These are phyloP conservation scores for Cinclus mexicanus DNA, from an alignment of 2,113 vertebrate genomes.

Conservation along the genomic window DNA sequence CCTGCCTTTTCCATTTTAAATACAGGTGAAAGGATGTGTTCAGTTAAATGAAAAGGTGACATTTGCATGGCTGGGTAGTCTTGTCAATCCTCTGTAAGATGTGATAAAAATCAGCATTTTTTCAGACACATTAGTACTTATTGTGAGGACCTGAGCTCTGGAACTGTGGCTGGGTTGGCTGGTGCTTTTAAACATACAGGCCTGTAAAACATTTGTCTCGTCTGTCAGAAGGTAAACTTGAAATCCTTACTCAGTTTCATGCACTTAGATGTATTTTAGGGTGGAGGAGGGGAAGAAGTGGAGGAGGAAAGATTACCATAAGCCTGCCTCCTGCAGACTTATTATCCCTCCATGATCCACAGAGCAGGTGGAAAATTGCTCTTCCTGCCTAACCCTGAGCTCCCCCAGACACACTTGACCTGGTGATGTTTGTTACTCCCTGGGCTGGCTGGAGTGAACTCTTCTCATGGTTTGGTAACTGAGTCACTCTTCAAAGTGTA, in stretches of 20 bases:
- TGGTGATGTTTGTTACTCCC: not conserved
- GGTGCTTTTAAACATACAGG: not conserved
- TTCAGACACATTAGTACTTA: not conserved
- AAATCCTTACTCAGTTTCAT: constrained; percentile 16
- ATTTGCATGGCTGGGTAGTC: not conserved
- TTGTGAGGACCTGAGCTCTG: not conserved
- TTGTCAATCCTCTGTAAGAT: not conserved
- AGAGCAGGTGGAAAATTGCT: not conserved
- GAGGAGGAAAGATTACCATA: constrained; percentile 1
- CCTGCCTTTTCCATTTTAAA: not conserved
- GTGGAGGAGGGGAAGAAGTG: not conserved
- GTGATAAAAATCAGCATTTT: not conserved
- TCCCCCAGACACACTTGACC: fast-evolving
- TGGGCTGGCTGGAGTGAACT: not conserved
- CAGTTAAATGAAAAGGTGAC: not conserved
- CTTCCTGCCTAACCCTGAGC: not conserved
- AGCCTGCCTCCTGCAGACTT: not conserved
- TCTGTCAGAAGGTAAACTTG: not conserved
- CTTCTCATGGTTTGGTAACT: not conserved
- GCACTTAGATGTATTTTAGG: not conserved
- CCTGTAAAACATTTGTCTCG: not conserved
- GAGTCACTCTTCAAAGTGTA: not conserved
- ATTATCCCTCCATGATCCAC: not conserved
- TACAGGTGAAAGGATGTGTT: not conserved
- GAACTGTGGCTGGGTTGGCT: not conserved